Conservation (phyloP, 2,797 vertebrate genomes). For the Falco naumanni region DNA sequence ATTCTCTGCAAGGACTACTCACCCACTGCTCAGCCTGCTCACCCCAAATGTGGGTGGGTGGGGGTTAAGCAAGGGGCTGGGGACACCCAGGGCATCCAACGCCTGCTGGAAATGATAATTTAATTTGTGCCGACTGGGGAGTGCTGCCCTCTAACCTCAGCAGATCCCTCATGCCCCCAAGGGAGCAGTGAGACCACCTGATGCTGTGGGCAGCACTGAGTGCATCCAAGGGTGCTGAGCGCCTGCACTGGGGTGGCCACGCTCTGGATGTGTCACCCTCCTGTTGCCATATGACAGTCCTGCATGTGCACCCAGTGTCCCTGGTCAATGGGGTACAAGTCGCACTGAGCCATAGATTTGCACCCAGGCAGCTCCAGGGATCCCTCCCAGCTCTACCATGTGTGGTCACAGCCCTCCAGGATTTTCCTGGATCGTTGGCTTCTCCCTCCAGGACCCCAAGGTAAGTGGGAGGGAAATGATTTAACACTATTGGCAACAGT, state of each 20-base stretch:
- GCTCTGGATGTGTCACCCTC: neutral
- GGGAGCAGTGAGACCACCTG: rapidly evolving
- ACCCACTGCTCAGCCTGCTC: neutral
- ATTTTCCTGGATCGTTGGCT: neutral
- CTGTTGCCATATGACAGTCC: neutral
- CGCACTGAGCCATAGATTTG: neutral
- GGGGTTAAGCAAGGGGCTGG: neutral
- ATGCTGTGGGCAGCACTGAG: neutral
- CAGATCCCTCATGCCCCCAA: neutral
- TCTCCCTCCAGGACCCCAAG: neutral
- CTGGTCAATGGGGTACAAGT: neutral
- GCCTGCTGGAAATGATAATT: neutral
- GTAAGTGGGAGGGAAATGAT: neutral
- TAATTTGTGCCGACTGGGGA: neutral
- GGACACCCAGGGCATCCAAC: neutral
- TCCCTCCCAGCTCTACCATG: neutral
- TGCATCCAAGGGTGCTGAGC: neutral
- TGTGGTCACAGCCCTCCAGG: neutral
- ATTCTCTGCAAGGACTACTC: neutral
- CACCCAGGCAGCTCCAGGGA: neutral
- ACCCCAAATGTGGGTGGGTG: neutral
- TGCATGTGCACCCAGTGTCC: neutral
- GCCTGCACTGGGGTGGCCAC: rapidly evolving
- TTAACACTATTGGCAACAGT: constrained; percentile 4
- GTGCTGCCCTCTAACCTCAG: neutral